Base-by-base conservation (phyloP, 2,888 invertebrate species). In the Ceraclea dissimilis region DNA sequence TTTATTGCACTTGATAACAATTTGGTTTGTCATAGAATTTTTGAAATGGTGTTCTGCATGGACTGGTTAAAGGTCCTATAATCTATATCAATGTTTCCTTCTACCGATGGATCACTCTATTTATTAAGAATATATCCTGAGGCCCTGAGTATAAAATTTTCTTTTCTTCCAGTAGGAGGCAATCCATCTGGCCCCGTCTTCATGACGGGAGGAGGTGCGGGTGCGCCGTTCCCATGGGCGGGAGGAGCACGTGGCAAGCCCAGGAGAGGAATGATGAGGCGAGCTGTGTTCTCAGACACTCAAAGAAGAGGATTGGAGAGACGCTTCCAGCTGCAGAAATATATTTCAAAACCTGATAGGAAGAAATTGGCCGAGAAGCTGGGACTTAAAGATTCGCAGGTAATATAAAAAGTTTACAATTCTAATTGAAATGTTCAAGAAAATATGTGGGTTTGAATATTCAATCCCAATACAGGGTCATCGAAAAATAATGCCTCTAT, bases 261-360 rank as follows among this genome's bases (percentile, higher is more conserved):
- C 0, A 81, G 97, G 1, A 80, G 96, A 5, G 96, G 96, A 1
- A 97, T 97, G 96, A 91, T 97, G 88, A 78, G 97, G 43, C 79
- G 98, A 39, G 97, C 98, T 0, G 98, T 98, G 43, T 98, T 98
- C 81, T 92, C 92, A 2, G 97, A 98, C 70, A 85, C 92, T 0
- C 98, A 98, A 69, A 79, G 98, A 47, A 94, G 95, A 65, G 97
- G 97, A 0, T 79, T 98, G 63, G 98, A 98, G 75, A 90, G 94
- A 68, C 79, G 94, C 69, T 98, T 98, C 77, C 93, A 94, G 71
- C 86, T 93, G 52, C 97, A 97, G 75, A 97, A 97, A 73, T 98
- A 98, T 76, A 98, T 98, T 71, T 95, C 94, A 69, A 98, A 98
- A 71, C 97, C 97, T 0, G 98, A 98, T 72, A 81, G 98, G 71